Base-by-base conservation (phyloP, 2,113 vertebrate genomes). In the Urocolius indicus region DNA sequence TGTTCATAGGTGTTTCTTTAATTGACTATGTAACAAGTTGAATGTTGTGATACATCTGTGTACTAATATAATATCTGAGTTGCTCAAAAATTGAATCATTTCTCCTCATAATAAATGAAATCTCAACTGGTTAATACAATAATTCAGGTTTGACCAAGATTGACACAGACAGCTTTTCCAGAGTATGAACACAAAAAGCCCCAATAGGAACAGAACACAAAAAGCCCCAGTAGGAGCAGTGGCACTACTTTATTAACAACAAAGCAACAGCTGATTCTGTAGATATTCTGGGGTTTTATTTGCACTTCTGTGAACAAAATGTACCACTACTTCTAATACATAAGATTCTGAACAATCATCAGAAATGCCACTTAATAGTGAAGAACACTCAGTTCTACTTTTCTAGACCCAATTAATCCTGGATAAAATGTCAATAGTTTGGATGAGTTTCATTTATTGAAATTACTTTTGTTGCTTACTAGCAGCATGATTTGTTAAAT, bases 401-500 rank as follows among this genome's bases (percentile, higher is more conserved):
- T 91, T 95, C 77, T 67, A 87, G 73, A 85, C 29, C 27, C 22
- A 43, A 46, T 57, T 67, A 69, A 88, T 54, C 9, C 57, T 18
- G 65, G 75, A 93, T 93, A 66, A 82, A 97, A 96, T 74, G 1
- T 59, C 94, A 94, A 75, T 88, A 72, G 71, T 74, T 86, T 73
- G 62, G 69, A 75, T 93, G 87, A 90, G 73, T 94, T 91, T 95
- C 93, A 86, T 96, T 97, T 97, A 91, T 94, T 90, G 85, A 83
- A 97, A 91, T 96, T 90, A 97, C 85, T 71, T 97, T 91, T 11
- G 14, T 96, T 97, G 96, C 96, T 96, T 96, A 94, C 94, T 87
- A 98, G 95, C 85, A 91, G 92, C 96, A 96, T 85, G 94, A 94
- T 95, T 96, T 98, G 65, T 93, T 95, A 93, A 72, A 71, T 95